phyloP scores from a whole-genome alignment of 1,140 invertebrate species.

The Drosophila pseudoobscura region DNA sequence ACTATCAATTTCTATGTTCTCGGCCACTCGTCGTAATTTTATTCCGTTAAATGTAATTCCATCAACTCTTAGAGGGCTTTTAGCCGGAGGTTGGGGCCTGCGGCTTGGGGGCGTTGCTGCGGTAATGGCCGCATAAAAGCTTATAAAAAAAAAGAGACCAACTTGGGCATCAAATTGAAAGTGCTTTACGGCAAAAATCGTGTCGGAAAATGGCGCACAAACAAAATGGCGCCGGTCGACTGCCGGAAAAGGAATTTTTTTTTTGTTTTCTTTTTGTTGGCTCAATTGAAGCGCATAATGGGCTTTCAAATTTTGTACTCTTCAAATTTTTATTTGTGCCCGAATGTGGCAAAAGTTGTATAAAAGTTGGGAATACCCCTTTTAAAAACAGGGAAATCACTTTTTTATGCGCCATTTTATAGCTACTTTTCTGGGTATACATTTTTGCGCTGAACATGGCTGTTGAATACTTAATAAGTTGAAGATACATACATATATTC shows the following conservation, averaged over 20 bases:
- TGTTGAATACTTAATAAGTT: too few relatives aligned
- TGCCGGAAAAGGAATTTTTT: constrained; percentile 25
- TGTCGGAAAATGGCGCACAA: constrained; percentile 35
- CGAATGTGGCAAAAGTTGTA: too few relatives aligned
- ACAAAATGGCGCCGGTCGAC: constrained; percentile 42
- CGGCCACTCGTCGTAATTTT: too few relatives aligned
- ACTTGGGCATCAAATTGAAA: constrained; percentile 45
- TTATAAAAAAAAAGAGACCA: constrained; percentile 24
- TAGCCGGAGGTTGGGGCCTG: neutral
- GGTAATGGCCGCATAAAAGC: constrained; percentile 12
- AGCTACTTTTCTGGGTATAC: too few relatives aligned
- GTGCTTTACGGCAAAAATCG: constrained; percentile 30
- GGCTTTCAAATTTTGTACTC: constrained; percentile 11
- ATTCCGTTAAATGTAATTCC: constrained; percentile 20
- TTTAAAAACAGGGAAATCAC: too few relatives aligned
- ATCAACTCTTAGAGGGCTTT: constrained; percentile 8
- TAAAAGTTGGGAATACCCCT: too few relatives aligned
- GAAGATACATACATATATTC: too few relatives aligned
- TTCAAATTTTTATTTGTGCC: constrained; percentile 24
- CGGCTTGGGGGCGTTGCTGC: constrained; percentile 12
- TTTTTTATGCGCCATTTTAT: too few relatives aligned
- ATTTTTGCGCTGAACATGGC: too few relatives aligned
- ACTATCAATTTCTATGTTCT: too few relatives aligned
- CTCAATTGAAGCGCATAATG: constrained; percentile 36
- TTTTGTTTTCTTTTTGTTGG: constrained; percentile 24